Conservation (phyloP, 2,113 vertebrate genomes). For the Bucco capensis region DNA sequence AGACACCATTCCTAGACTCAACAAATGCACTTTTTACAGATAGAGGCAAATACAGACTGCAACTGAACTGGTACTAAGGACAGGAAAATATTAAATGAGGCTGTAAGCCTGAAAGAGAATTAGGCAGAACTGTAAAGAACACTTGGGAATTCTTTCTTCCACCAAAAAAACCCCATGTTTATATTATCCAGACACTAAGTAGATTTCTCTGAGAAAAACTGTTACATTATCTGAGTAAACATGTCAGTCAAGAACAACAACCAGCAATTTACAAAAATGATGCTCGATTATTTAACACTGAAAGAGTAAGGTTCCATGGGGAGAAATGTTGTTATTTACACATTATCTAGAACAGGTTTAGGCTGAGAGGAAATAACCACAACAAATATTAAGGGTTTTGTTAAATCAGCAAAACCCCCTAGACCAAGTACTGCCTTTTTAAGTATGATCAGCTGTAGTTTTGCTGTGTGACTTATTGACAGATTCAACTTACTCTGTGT, state of each 20-base stretch:
- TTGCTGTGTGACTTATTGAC: neutral
- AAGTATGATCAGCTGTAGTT: neutral
- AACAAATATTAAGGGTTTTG: neutral
- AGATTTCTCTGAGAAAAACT: slow-evolving; percentile 77
- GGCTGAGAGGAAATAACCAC: neutral
- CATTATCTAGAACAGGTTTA: slow-evolving; percentile 42
- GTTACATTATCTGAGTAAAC: slow-evolving; percentile 78
- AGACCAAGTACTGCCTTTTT: neutral
- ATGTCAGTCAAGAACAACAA: slow-evolving; percentile 77
- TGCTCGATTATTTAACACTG: slow-evolving; percentile 69
- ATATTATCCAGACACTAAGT: slow-evolving; percentile 74
- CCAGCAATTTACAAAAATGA: slow-evolving; percentile 75
- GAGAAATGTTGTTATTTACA: slow-evolving; percentile 70
- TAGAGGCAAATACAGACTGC: neutral
- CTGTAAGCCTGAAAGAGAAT: slow-evolving; percentile 30
- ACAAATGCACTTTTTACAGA: neutral
- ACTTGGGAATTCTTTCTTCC: slow-evolving; percentile 62
- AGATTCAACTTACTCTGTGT: accelerated
- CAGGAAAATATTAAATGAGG: slow-evolving; percentile 25
- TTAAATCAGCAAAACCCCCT: neutral
- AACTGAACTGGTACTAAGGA: neutral
- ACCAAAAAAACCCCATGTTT: slow-evolving; percentile 47
- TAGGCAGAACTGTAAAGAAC: slow-evolving; percentile 50
- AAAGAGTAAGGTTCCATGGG: slow-evolving; percentile 57
- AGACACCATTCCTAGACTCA: neutral